Percentiles rank a stretch among this genome's conserved stretches.
Conservation (phyloP, 37 sponge, comb jelly and placozoan genomes). For the Dysidea cf. avara region DNA sequence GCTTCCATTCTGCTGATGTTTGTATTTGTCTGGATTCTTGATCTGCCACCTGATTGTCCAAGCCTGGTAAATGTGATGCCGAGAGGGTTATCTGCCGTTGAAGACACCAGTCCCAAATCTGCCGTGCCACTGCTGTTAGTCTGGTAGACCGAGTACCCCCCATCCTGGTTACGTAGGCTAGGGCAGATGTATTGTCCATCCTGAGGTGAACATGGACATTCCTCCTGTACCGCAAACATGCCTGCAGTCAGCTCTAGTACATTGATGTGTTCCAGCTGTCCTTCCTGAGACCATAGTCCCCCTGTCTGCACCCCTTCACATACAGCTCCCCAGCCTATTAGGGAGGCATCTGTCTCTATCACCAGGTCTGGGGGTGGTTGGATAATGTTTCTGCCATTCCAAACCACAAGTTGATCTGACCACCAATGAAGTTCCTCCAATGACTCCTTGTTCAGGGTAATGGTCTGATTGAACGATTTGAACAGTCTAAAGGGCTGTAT, state of each 20-base stretch:
- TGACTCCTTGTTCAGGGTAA: background rate
- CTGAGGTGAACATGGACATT: too few relatives aligned
- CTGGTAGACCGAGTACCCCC: constrained; percentile 34
- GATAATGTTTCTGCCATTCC: constrained; percentile 5
- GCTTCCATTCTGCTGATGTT: too few relatives aligned
- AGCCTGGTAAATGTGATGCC: constrained; percentile 51
- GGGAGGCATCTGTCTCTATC: too few relatives aligned
- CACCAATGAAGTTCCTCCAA: constrained; percentile 15
- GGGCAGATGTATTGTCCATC: too few relatives aligned
- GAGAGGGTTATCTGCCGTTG: constrained; percentile 34
- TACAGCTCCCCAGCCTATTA: constrained; percentile 36
- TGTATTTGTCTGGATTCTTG: too few relatives aligned
- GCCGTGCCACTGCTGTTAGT: constrained; percentile 3
- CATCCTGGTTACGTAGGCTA: constrained; percentile 44
- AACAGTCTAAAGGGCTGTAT: background rate
- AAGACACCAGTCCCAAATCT: constrained; percentile 50
- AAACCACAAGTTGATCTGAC: background rate
- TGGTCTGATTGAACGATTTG: background rate
- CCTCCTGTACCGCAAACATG: constrained; percentile 18
- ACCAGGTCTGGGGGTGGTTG: background rate
- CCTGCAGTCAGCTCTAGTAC: constrained; percentile 43
- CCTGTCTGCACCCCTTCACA: constrained; percentile 19
- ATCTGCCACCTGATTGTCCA: too few relatives aligned
- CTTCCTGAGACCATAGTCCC: constrained; percentile 50
- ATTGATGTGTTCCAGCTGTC: constrained; percentile 46